Percentiles rank a stretch among this genome's conserved stretches.
Evolutionary conservation across 2,888 invertebrate species (phyloP).

Genomic region (Stenolophus ochropezus): DNA sequence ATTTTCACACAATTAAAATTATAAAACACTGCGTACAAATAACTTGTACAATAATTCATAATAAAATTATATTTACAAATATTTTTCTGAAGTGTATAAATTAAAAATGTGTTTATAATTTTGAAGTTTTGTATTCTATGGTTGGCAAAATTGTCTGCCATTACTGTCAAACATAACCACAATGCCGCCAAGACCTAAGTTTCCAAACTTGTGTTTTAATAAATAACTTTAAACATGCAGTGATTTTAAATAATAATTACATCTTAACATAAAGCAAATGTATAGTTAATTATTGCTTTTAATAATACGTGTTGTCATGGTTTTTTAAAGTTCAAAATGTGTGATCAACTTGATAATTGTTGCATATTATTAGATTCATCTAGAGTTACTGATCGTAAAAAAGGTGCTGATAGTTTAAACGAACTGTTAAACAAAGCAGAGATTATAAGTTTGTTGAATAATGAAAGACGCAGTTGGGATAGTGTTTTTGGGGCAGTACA

Average conservation of each 20-base stretch:
- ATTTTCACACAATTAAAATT: no score
- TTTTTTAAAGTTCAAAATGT: slow-evolving; percentile 24
- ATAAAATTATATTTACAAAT: neutral
- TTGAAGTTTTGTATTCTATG: no score
- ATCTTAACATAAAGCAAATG: neutral
- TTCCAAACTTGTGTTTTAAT: slow-evolving; percentile 23
- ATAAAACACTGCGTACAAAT: no score
- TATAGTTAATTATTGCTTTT: neutral
- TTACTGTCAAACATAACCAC: slow-evolving; percentile 52
- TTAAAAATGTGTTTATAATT: neutral
- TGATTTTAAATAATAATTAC: neutral
- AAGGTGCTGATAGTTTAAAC: slow-evolving; percentile 73
- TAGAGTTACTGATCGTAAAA: slow-evolving; percentile 74
- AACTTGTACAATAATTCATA: no score
- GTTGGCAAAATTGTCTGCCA: slow-evolving; percentile 27
- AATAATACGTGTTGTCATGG: neutral
- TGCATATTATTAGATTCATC: slow-evolving; percentile 71
- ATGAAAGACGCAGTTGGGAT: slow-evolving; percentile 74
- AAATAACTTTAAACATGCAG: neutral
- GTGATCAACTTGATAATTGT: slow-evolving; percentile 68
- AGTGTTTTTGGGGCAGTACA: slow-evolving; percentile 70
- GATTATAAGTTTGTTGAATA: slow-evolving; percentile 71
- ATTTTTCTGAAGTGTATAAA: neutral
- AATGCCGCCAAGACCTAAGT: slow-evolving; percentile 18
- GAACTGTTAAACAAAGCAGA: slow-evolving; percentile 72